These are phyloP conservation scores for Limnephilus marmoratus DNA, from an alignment of 2,888 invertebrate species.

Conservation along the genomic window DNA sequence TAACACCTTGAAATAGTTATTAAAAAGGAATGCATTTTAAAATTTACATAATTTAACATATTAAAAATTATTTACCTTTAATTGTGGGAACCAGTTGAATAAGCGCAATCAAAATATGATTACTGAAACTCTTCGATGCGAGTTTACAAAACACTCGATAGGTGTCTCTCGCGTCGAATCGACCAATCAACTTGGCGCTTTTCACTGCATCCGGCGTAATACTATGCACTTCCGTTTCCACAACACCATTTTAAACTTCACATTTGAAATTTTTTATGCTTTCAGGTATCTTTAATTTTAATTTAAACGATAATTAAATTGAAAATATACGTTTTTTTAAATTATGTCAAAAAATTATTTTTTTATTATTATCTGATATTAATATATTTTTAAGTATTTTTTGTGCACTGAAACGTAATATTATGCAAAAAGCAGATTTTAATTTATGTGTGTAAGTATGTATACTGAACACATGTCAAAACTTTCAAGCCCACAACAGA, in stretches of 20 bases:
- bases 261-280: background rate
- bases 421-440: background rate
- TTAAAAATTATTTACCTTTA: background rate
- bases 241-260: background rate
- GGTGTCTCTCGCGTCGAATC: conserved; percentile 38
- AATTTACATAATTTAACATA: background rate
- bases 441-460: background rate
- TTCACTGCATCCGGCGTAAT: conserved; percentile 48
- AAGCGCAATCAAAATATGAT: background rate
- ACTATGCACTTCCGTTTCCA: conserved; percentile 29
- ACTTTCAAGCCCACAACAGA: conserved; percentile 23
- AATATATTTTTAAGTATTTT: too few species aligned
- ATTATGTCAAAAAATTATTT: too few species aligned
- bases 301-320: too few species aligned
- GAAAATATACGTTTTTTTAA: too few species aligned
- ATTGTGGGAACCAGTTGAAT: background rate
- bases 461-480: conserved; percentile 33
- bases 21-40: background rate
- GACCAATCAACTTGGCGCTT: conserved; percentile 15
- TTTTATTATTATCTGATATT: too few species aligned
- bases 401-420: too few species aligned
- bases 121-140: background rate
- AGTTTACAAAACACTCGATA: conserved; percentile 50
- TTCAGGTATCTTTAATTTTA: too few species aligned
- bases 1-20: background rate